Base-by-base conservation (phyloP, 2,797 vertebrate species). In the Mycteria americana region DNA sequence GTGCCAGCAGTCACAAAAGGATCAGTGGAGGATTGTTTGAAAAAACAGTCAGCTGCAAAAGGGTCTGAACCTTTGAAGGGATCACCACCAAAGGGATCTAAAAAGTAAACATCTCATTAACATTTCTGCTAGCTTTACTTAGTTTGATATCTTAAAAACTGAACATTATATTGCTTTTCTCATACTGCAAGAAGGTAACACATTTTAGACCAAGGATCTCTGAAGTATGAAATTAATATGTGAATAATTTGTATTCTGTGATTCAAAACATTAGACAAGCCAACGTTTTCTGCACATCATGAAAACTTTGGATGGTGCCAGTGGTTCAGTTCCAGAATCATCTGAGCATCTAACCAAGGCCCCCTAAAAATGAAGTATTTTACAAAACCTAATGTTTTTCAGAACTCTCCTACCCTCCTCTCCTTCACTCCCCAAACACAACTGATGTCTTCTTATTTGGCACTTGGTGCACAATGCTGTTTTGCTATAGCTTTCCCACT, bases 41-140 rank as follows among this genome's bases (percentile, higher is more conserved):
- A 99, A 98, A 99, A 99, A 56, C 97, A 97, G 96, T 99, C 99
- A 70, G 99, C 98, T 56, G 99, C 99, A 98, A 99, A 99, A 41
- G 99, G 99, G 96, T 99, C 99, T 16, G 99, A 98, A 90, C 99
- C 99, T 99, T 99, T 99, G 97, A 99, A 99, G 37, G 99, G 99
- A 97, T 99, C 99, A 70, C 98, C 98, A 80, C 99, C 99, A 62
- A 99, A 99, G 4, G 99, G 99, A 98, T 99, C 99, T 99, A 88
- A 64, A 95, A 95, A 64, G 50, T 11, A 82, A 78, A 92, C 53
- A 80, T 13, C 50, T 88, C 63, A 28, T 75, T 85, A 88, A n/a
- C 24, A 63, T 68, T 88, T 68, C 63, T 88, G 48, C 19, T 88
- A 48, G 45, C 35, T 93, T 94, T 75, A 65, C 43, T 80, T 43